Conservation (phyloP, 2,888 invertebrate species). For the Operophtera brumata region DNA sequence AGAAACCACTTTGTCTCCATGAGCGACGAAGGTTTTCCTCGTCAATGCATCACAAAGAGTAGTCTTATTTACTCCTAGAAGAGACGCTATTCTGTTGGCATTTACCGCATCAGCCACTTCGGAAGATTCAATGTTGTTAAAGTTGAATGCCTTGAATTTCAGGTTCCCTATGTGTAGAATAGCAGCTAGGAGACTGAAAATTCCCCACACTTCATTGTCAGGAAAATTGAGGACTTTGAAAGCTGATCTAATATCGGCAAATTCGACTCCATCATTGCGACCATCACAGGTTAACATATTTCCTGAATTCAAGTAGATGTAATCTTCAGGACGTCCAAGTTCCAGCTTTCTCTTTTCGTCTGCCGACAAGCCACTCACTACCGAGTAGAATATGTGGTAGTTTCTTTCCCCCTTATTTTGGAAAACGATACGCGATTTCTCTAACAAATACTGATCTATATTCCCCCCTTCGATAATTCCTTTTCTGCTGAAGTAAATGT, state of each 20-base stretch:
- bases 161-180: slow-evolving; percentile 96
- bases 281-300: slow-evolving; percentile 88
- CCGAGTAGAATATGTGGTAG: slow-evolving; percentile 97
- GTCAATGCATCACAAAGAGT: slow-evolving; percentile 90
- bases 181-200: slow-evolving; percentile 91
- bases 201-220: slow-evolving; percentile 91
- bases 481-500: slow-evolving; percentile 90
- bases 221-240: slow-evolving; percentile 94
- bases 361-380: slow-evolving; percentile 89
- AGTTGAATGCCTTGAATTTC: slow-evolving; percentile 86
- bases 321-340: slow-evolving; percentile 86
- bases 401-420: slow-evolving; percentile 95
- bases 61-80: slow-evolving; percentile 86
- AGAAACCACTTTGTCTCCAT: slow-evolving; percentile 90
- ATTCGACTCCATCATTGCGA: slow-evolving; percentile 91
- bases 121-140: slow-evolving; percentile 93
- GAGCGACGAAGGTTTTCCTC: slow-evolving; percentile 90
- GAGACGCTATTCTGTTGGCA: slow-evolving; percentile 85
- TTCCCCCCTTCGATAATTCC: slow-evolving; percentile 95
- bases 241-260: slow-evolving; percentile 93
- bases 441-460: slow-evolving; percentile 96
- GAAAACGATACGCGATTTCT: slow-evolving; percentile 95
- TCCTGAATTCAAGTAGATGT: slow-evolving; percentile 91
- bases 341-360: slow-evolving; percentile 91
- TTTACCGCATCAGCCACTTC: slow-evolving; percentile 88